These are phyloP conservation scores for Nanorana parkeri DNA, from an alignment of 2,113 vertebrate genomes.

Conservation along the genomic window DNA sequence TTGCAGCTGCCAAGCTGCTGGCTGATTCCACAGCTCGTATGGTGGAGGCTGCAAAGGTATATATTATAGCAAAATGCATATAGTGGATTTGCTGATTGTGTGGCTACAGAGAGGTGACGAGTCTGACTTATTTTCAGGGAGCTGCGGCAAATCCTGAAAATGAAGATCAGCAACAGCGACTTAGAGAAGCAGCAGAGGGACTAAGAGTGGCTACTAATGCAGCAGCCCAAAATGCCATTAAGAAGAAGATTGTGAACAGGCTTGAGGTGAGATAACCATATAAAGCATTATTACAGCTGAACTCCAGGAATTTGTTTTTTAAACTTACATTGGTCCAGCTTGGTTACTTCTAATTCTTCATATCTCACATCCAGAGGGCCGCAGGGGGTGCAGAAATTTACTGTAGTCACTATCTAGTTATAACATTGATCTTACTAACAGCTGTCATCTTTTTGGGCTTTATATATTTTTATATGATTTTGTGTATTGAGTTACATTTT, in stretches of 20 bases:
- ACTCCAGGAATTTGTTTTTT: too few relatives aligned
- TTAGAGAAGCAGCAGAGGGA: slow-evolving; percentile 94
- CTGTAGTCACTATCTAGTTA: too few relatives aligned
- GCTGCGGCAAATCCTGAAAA: slow-evolving; percentile 97
- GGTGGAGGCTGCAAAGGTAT: slow-evolving; percentile 98
- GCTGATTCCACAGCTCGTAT: slow-evolving; percentile 97
- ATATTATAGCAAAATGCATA: neutral
- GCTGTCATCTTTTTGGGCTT: too few relatives aligned
- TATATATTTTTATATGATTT: too few relatives aligned
- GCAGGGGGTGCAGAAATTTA: too few relatives aligned
- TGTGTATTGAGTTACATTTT: too few relatives aligned
- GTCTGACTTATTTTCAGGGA: slow-evolving; percentile 73
- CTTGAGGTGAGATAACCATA: slow-evolving; percentile 79
- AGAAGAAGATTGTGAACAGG: slow-evolving; percentile 96
- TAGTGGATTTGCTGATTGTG: neutral
- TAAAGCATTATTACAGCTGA: too few relatives aligned
- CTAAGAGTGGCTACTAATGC: slow-evolving; percentile 95
- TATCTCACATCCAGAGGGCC: too few relatives aligned
- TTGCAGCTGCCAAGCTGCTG: slow-evolving; percentile 94
- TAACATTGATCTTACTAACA: too few relatives aligned
- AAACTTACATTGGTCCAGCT: too few relatives aligned
- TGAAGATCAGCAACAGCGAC: slow-evolving; percentile 94
- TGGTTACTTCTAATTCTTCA: too few relatives aligned
- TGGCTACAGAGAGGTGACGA: neutral
- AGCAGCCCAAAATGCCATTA: slow-evolving; percentile 96